Evolutionary conservation across 2,797 vertebrate species (phyloP), one percentile per base, ranked within the genome.

Genomic region (Sarcophilus harrisii): DNA sequence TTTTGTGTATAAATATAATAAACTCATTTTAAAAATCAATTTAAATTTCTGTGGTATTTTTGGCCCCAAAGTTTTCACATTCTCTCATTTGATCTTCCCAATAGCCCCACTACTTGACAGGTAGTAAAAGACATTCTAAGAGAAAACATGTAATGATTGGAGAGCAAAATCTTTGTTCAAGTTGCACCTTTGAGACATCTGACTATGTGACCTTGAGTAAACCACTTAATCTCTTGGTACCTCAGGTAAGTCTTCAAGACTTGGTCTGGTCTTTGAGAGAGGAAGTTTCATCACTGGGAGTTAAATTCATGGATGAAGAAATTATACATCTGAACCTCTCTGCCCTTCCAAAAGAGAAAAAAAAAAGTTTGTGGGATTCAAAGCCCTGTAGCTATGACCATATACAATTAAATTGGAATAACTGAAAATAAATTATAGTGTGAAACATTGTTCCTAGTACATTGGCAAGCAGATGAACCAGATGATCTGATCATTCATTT

Each of bases 401-500:
- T 96, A 95, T 95, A 73, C 45, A 90, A 89, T 96, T 94, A 95
- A 94, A 94, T 96, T 97, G 59, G 58, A 60, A 54, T 94, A 91
- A 94, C 95, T 90, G 10, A 66, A 96, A 94, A 94, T 90, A 93
- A 93, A 93, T 96, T 91, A 93, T 96, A 87, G 95, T 0, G 11
- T 97, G 96, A 94, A 98, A 97, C 94, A 96, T 89, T 96, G 87
- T 91, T 2, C 6, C 29, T 57, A 90, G 9, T 94, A 92, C 93
- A 66, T 97, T 97, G 10, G 92, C 12, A 90, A 97, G 91, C 95
- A 93, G 94, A 96, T 93, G 66, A 93, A 95, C 95, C 97, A 90
- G 95, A 97, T 97, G 97, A 97, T 97, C 96, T 0, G 58, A 94
- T 95, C 96, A 91, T 96, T 95, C 57, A 96, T 97, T 96, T 96